Evolutionary conservation across 2,888 invertebrate species (phyloP), one percentile per base, ranked within the genome.

Genomic region (Carpatolechia fugitivella): DNA sequence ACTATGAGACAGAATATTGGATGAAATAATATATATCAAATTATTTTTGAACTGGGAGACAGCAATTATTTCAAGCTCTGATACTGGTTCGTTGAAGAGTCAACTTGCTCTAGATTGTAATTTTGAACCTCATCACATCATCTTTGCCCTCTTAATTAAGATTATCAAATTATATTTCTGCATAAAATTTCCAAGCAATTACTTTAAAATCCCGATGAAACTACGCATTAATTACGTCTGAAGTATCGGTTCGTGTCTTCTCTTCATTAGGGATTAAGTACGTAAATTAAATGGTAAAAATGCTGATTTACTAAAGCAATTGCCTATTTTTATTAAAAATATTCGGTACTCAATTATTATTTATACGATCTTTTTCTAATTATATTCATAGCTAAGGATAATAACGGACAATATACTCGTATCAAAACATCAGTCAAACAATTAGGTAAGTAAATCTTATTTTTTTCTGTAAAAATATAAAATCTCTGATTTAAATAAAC

Each of bases 131-230:
- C 75, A 77, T 69, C 77, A 74, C 75, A 77, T 69, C 77, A 74
- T 68, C 78, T 74, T 74, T 24, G 24, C 84, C 86, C 76, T 82
- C 82, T 81, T 84, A 85, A 89, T 89, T 87, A 85, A 85, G 84
- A 87, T 89, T 85, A 86, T 78, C 74, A 80, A 82, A 88, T 88
- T 84, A 85, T 85, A 82, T 83, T 87, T 85, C 86, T 86, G 13
- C 80, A 77, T 84, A 79, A 86, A 82, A 80, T 86, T 86, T 80
- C 67, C 76, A 73, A 86, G 84, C 82, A 87, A 88, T 88, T 88
- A 86, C 83, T 82, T 81, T 76, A 74, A 80, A 83, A 82, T 82
- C 79, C 76, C 78, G 77, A 65, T 60, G 69, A 74, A 73, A 74
- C 77, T 70, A 64, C 63, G 66, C 69, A 67, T 68, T 83, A 82